Evolutionary conservation across 2,797 vertebrate species (phyloP), one percentile per base, ranked within the genome.

Genomic region (Masticophis lateralis): DNA sequence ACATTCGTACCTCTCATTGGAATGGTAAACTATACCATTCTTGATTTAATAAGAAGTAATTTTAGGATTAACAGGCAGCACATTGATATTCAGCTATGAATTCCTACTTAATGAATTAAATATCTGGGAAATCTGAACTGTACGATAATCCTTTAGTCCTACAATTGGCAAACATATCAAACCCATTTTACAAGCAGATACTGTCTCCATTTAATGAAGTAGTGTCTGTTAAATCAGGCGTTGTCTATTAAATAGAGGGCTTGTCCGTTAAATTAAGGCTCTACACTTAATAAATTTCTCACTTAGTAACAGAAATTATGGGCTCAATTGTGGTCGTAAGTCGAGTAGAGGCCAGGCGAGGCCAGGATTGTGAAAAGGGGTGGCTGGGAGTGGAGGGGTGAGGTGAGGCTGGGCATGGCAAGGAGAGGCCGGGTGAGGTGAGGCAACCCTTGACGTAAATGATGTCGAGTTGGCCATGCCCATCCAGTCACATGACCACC

Each of bases 81-180:
- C 18, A 55, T 90, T 91, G 56, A n/a, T 92, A 91, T 91, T 83
- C 0, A 94, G 61, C 91, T 89, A 3, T 83, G 89, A 93, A 95
- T 92, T 89, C 93, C 59, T 92, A 51, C 43, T 95, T 95, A 94
- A 32, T 18, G 93, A 94, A 94, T 95, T 95, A 96, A 94, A 96
- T 86, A 13, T 53, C 91, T 16, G 69, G 79, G 43, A 90, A 32
- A 86, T 93, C 56, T 92, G 63, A 94, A 10, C n/a, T 90, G 83
- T 66, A 9, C 92, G 61, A 53, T 89, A 89, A 93, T 91, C 9
- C 94, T 95, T 94, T 79, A 94, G 10, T 74, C 5, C 4, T 79
- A 90, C 4, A 94, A 88, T 28, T 28, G 28, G 86, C 91, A 8
- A 88, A 2, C 79, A 8, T 79, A 60, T 90, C 22, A 79, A 43